Percentiles rank a stretch among this genome's conserved stretches.
These are phyloP conservation scores for Galagoides demidoff DNA, from an alignment of 2,797 vertebrate species.

Conservation along the genomic window DNA sequence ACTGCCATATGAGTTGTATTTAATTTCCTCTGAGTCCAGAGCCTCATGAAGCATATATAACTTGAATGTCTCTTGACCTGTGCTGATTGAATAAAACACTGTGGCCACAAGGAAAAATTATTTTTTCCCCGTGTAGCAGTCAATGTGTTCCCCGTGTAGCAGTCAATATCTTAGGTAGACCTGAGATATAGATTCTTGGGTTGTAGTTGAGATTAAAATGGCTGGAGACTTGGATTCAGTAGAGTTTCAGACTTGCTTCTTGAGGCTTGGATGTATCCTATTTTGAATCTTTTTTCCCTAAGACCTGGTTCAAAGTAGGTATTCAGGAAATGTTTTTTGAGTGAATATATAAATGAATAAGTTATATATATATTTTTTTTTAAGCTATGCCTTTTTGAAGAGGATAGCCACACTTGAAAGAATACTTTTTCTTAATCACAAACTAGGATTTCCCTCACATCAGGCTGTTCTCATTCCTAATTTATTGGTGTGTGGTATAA, in stretches of 20 bases:
- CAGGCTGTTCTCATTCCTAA: neutral
- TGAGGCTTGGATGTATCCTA: neutral
- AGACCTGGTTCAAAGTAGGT: conserved; percentile 21
- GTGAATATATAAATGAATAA: conserved; percentile 26
- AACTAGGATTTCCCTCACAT: conserved; percentile 40
- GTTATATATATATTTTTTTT: neutral
- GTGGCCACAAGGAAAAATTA: too few relatives aligned
- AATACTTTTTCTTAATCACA: conserved; percentile 53
- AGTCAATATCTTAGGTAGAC: neutral
- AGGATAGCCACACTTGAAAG: neutral
- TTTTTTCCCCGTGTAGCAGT: too few relatives aligned
- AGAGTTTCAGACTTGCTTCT: neutral
- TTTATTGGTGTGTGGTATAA: neutral
- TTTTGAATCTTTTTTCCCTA: conserved; percentile 35
- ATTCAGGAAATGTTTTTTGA: conserved; percentile 47
- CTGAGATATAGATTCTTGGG: neutral
- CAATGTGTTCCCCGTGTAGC: too few relatives aligned
- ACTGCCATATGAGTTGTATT: too few relatives aligned
- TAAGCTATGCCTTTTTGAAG: neutral
- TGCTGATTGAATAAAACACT: too few relatives aligned
- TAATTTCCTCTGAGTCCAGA: too few relatives aligned
- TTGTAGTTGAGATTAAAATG: neutral
- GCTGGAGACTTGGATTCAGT: neutral
- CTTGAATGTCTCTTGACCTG: too few relatives aligned
- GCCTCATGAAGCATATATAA: too few relatives aligned